Evolutionary conservation across 2,113 vertebrate genomes (phyloP).

Genomic region (Calyptommatus sinebrachiatus): DNA sequence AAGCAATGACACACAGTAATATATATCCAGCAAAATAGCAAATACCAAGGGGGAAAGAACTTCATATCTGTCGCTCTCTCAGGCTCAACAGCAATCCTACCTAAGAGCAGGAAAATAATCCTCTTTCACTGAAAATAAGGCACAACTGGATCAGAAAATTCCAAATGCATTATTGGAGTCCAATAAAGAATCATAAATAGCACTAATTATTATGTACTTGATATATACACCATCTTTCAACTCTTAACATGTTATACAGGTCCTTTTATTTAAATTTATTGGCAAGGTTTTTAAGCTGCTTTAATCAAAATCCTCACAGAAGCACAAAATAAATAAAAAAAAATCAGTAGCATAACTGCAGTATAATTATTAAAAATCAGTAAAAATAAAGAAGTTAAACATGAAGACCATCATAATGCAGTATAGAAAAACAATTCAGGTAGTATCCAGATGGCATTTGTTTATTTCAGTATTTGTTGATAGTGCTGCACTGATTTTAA

Average conservation of each 20-base stretch:
- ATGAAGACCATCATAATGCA: no score
- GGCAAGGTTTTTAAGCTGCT: no score
- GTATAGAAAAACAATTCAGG: no score
- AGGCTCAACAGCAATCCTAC: conserved; percentile 57
- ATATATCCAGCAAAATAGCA: conserved; percentile 46
- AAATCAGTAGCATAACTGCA: no score
- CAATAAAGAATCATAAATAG: conserved; percentile 54
- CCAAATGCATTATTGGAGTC: conserved; percentile 29
- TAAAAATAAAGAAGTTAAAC: no score
- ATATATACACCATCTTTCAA: no score
- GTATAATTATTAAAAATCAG: no score
- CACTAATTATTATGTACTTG: conserved; percentile 40
- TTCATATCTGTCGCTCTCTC: conserved; percentile 46
- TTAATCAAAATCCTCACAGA: no score
- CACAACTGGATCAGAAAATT: conserved; percentile 1
- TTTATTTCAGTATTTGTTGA: no score
- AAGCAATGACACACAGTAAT: conserved; percentile 58
- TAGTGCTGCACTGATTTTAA: no score
- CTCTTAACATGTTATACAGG: conserved; percentile 15
- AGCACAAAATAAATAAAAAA: no score
- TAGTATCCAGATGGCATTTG: no score
- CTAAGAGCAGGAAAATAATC: conserved; percentile 71
- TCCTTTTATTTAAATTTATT: conserved; percentile 23
- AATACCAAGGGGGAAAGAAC: conserved; percentile 51
- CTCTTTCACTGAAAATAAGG: conserved; percentile 79